Base-by-base conservation (phyloP, 2,797 vertebrate genomes). In the Sebastes taczanowskii region DNA sequence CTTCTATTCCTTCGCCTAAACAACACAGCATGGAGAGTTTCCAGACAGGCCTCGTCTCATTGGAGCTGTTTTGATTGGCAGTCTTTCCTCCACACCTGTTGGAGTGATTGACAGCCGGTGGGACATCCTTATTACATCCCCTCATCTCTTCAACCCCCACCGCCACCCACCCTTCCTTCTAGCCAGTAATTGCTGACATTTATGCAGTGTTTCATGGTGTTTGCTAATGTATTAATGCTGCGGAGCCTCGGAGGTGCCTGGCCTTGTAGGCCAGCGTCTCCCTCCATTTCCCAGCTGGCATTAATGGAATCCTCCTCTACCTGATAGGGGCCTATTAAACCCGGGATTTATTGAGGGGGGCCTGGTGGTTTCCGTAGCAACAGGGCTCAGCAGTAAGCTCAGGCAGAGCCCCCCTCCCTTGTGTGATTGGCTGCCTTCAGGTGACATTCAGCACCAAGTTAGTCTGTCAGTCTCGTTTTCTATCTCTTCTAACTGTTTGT, bases 121-220 rank as follows among this genome's bases (percentile, higher is more conserved):
- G 97, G 96, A 97, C 97, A 96, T 97, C 97, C 97, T 97, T 98
- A 98, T 99, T 98, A 97, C 96, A 96, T 93, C 96, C 96, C 74
- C 59, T 38, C 78, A 61, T 86, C 91, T 86, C 95, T 95, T 95
- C 97, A 74, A 94, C 95, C 95, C 34, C 58, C 69, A 95, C 96
- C 80, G 60, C 60, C 64, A 2, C 77, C 80, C 74, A 42, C 27
- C 71, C 79, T 77, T 77, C 77, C 60, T 80, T 75, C 85, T 30
- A 34, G 63, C 71, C 89, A 78, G 97, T 99, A 99, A 99, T 99
- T 98, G 97, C 98, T 99, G 98, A 99, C 98, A 99, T 99, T 99
- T 99, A 98, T 99, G 98, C 97, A 99, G 98, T 99, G 98, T 99
- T 99, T 99, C 98, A 98, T 97, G 98, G 96, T 99, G 98, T 99